Conservation (phyloP, 2,113 vertebrate species). For the Mastomys natalensis region DNA sequence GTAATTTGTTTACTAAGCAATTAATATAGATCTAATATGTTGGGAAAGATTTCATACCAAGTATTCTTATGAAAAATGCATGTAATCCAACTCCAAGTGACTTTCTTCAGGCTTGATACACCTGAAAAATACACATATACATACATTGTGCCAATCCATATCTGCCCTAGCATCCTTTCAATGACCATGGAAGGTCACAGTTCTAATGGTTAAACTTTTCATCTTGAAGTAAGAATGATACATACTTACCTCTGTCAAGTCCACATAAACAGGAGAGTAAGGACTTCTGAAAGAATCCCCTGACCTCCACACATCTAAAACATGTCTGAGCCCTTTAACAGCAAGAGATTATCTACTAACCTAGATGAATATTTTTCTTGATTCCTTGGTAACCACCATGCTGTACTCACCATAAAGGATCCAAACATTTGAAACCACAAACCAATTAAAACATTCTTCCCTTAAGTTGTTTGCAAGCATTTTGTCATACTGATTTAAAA, state of each 20-base stretch:
- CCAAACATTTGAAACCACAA: not conserved
- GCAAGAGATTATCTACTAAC: not conserved
- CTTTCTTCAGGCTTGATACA: constrained; percentile 89
- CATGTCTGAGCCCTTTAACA: not conserved
- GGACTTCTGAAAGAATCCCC: not conserved
- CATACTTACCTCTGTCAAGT: not conserved
- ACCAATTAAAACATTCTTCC: not conserved
- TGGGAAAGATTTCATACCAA: constrained; percentile 84
- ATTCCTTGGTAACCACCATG: no score
- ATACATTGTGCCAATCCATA: not conserved
- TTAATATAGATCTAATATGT: not conserved
- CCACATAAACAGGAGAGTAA: not conserved
- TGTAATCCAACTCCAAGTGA: constrained; percentile 89
- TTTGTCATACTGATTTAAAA: not conserved
- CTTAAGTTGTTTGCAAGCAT: not conserved
- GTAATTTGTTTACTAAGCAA: constrained; percentile 21
- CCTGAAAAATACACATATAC: constrained; percentile 74
- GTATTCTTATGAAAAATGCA: constrained; percentile 83
- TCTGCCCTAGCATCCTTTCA: not conserved
- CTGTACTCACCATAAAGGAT: not conserved
- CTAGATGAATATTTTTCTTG: not conserved
- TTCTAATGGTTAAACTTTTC: not conserved
- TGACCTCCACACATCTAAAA: not conserved
- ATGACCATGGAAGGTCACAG: not conserved
- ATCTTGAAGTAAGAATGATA: not conserved